Base-by-base conservation (phyloP, 2,797 vertebrate genomes). In the Aldrovandia affinis region DNA sequence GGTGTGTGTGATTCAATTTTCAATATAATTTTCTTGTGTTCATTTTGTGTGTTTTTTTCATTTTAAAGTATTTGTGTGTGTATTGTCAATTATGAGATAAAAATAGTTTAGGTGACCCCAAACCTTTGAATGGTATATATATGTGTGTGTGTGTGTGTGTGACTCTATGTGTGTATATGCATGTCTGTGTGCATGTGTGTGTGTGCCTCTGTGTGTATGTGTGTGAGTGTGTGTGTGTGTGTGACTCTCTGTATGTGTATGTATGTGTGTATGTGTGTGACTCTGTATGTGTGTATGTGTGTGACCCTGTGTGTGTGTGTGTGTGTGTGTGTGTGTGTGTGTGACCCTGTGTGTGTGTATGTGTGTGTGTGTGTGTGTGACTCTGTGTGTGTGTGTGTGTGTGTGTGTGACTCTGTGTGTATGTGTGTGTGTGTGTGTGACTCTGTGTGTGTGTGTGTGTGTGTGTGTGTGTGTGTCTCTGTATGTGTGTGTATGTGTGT, bases 401-500 rank as follows among this genome's bases (percentile, higher is more conserved):
- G 44, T 63, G 70, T 65, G 55, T 88, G n/a, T n/a, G n/a, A n/a
- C n/a, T n/a, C n/a, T n/a, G n/a, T n/a, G n/a, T n/a, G n/a, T n/a
- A n/a, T n/a, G 81, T 78, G 82, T 81, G 78, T 54, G 33, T 57
- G 50, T 82, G 82, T 85, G 81, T 81, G 77, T 70, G 54, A 28
- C 39, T 87, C 47, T 83, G 81, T 75, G 33, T 75, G 86, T 88
- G 85, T 85, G 86, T 47, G 78, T 22, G 50, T 57, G 3, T 54
- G 7, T 79, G 25, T 54, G 44, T 54, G 47, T 54, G 12, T 36
- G 50, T 36, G 36, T 61, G 54, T 22, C 80, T 82, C 77, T 82
- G 83, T 82, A 83, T 83, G 80, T 75, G 81, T 86, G 86, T 75
- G 86, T 82, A 85, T 85, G 85, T 77, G 68, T 87, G 80, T 86